Evolutionary conservation across 2,113 vertebrate genomes (phyloP).

Genomic region (Amphiprion ocellaris): DNA sequence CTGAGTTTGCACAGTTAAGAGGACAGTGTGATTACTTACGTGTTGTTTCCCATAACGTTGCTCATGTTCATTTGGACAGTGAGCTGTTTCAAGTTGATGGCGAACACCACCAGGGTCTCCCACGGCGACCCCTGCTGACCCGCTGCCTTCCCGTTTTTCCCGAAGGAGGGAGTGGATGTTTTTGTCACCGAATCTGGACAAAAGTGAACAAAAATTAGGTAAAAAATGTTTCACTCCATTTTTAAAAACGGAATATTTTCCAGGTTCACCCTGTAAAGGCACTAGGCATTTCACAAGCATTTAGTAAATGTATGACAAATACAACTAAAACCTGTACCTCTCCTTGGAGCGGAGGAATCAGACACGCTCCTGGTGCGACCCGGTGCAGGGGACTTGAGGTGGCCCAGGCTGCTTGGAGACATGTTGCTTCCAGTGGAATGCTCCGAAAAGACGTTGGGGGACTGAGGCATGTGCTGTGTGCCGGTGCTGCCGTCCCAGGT

Average conservation of each 20-base stretch:
- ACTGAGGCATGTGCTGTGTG: slow-evolving; percentile 89
- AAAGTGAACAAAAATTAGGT: neutral
- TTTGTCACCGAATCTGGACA: slow-evolving; percentile 91
- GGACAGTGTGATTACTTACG: slow-evolving; percentile 83
- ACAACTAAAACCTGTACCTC: slow-evolving; percentile 83
- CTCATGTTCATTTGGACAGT: slow-evolving; percentile 99
- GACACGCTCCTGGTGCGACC: slow-evolving; percentile 93
- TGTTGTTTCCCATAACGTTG: slow-evolving; percentile 99
- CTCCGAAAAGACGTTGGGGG: slow-evolving; percentile 91
- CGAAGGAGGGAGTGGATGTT: slow-evolving; percentile 92
- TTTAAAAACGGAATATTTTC: no score
- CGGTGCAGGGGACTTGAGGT: slow-evolving; percentile 94
- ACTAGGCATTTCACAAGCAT: no score
- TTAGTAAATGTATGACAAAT: no score
- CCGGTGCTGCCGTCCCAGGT: slow-evolving; percentile 93
- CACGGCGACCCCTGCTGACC: slow-evolving; percentile 94
- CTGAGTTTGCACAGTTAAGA: neutral
- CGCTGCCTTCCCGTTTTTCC: slow-evolving; percentile 91
- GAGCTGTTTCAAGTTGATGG: slow-evolving; percentile 97
- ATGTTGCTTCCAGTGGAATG: slow-evolving; percentile 88
- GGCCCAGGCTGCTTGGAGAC: slow-evolving; percentile 88
- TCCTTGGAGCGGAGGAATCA: slow-evolving; percentile 93
- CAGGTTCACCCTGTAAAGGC: no score
- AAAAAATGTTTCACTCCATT: no score
- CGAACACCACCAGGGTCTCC: slow-evolving; percentile 98